Conservation (phyloP, 2,888 invertebrate species). For the Dasypolia templi region DNA sequence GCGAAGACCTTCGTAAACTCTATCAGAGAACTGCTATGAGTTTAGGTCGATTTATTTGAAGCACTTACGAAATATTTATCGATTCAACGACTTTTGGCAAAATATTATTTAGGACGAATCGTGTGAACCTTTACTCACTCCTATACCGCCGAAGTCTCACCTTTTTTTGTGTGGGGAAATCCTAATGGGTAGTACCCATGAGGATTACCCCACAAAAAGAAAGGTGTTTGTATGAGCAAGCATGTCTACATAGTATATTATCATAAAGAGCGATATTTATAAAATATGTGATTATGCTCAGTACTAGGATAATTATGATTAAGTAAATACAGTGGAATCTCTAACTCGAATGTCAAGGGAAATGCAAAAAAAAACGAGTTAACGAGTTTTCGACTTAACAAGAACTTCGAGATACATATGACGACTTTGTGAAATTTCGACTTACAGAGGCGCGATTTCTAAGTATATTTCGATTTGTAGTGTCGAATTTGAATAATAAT, state of each 20-base stretch:
- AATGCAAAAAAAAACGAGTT: no score
- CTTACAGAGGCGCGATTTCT: no score
- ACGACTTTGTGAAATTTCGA: no score
- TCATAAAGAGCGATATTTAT: conserved; percentile 21
- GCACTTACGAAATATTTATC: not conserved
- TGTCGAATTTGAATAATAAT: no score
- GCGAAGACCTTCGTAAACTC: not conserved
- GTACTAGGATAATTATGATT: conserved; percentile 6
- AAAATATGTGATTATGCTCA: conserved; percentile 24
- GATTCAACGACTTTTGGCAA: not conserved
- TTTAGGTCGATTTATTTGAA: not conserved
- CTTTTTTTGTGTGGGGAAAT: no score
- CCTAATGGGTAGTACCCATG: not conserved
- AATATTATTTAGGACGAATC: not conserved
- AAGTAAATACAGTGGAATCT: no score
- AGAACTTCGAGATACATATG: no score
- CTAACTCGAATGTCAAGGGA: no score
- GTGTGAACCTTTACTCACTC: not conserved
- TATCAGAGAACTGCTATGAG: not conserved
- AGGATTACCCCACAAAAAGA: not conserved
- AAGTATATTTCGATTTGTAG: no score
- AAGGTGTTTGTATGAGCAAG: not conserved
- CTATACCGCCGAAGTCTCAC: no score
- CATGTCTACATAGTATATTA: not conserved
- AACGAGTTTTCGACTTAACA: no score